Evolutionary conservation across 1,140 invertebrate species (phyloP).

Genomic region (Rhopalosiphum padi): DNA sequence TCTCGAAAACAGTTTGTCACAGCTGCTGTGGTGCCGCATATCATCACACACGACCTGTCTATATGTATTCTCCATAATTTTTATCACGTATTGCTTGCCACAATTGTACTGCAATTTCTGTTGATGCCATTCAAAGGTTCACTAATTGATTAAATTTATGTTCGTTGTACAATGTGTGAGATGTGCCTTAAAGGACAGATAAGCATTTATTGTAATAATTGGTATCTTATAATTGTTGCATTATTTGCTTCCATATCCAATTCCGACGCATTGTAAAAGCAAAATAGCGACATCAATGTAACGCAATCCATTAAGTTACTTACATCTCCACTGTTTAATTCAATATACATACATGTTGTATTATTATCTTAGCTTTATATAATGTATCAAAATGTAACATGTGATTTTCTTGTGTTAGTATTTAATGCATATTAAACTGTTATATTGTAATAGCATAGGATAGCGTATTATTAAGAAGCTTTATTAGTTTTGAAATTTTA

Average conservation of each 20-base stretch:
- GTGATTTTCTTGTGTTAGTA: too few relatives aligned
- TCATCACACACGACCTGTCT: not conserved
- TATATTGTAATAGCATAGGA: not conserved
- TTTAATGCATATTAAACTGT: too few relatives aligned
- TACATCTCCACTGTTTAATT: not conserved
- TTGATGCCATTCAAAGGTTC: not conserved
- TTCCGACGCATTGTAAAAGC: not conserved
- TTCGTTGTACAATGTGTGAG: not conserved
- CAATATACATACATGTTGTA: not conserved
- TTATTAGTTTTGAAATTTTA: not conserved
- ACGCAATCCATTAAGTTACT: not conserved
- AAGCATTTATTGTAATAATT: not conserved
- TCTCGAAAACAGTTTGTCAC: constrained; percentile 16
- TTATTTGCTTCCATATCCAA: not conserved
- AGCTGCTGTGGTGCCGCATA: not conserved
- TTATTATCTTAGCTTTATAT: too few relatives aligned
- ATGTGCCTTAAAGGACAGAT: not conserved
- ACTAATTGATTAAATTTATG: not conserved
- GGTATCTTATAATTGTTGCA: not conserved
- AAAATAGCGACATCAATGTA: not conserved
- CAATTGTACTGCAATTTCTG: not conserved
- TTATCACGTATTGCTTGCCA: constrained; percentile 1
- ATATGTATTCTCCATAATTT: not conserved
- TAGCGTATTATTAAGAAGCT: not conserved
- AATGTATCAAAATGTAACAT: too few relatives aligned